Base-by-base conservation (phyloP, 2,113 vertebrate genomes). In the Chiloscyllium plagiosum region DNA sequence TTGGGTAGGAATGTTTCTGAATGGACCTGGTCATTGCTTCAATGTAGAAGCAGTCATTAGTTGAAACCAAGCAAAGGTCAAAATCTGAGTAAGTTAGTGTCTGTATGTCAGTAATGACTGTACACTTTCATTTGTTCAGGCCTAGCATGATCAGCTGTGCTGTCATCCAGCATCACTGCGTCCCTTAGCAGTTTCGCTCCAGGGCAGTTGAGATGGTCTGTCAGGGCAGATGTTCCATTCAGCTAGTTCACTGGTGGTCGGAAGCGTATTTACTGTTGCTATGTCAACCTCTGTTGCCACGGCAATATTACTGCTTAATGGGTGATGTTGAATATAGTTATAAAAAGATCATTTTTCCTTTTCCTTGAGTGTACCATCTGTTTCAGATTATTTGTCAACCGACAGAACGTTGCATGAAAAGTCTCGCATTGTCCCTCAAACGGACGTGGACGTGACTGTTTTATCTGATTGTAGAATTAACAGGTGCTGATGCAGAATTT, bases 201-300 rank as follows among this genome's bases (percentile, higher is more conserved):
- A 68, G 97, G 98, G 98, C 97, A 97, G 97, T 98, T 97, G 97
- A 97, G 97, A 97, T 96, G 97, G 97, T 96, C 94, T 12, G 96
- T 97, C 96, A 96, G 98, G 97, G 97, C 98, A 98, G 98, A 98
- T 98, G 98, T 98, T 98, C 98, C 97, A 98, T 98, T 98, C 97
- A 97, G 97, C 96, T 97, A 96, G 97, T 97, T 97, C 97, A 97
- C 96, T 97, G 97, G 96, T 97, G 97, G 96, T 97, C 97, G 95
- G 97, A 96, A 96, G 96, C 97, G 98, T 98, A 98, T 98, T 98
- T 98, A 98, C 97, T 90, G 97, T 98, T 97, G 97, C 97, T 97
- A 98, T 98, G 97, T 98, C 96, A 97, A 97, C 97, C 96, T 96
- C 68, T 97, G 98, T 98, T 98, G 97, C 98, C 98, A 98, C 98